Evolutionary conservation across 1,140 invertebrate species (phyloP), one percentile per base, ranked within the genome.

Genomic region (Drosophila tristis): DNA sequence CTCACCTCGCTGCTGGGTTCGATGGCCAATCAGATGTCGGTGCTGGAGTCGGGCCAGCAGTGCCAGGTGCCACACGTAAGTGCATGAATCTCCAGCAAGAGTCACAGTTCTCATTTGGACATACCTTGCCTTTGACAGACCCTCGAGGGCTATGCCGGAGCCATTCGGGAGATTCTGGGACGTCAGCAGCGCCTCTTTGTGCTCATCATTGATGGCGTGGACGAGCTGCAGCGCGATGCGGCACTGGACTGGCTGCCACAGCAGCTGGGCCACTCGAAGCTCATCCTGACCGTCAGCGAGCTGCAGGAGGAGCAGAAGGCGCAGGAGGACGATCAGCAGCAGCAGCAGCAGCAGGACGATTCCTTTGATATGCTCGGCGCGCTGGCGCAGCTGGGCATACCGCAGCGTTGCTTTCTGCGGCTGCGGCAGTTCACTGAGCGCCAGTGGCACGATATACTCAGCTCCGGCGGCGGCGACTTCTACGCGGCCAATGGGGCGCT

Each of bases 161-260:
- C 79, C 15, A 80, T 92, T 26, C 64, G 67, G 1, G 73, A 90
- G 25, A 77, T 92, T 13, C 51, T 89, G 42, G 89, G 60, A 25
- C 65, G 76, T 4, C 81, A 84, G 25, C 71, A 92, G 65, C 79
- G 74, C 7, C 82, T 91, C 50, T 78, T 96, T 45, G 92, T 96
- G 42, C 92, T 97, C 44, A 93, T 96, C 20, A 93, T 96, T 60
- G 96, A 96, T 84, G 96, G 95, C 0, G 91, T 96, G 6, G 96
- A 97, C 84, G 94, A 95, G 90, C 92, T 95, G 59, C 91, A 92
- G 66, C 77, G 85, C 13, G 92, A 92, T 58, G 91, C 87, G 60
- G 92, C 93, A 13, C 93, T 94, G 20, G 93, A 94, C 26, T 97
- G 96, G 96, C 90, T 97, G 58, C 96, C 96, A 4, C 91, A 93